These are phyloP conservation scores for Hirundichthys speculiger DNA, from an alignment of 2,113 vertebrate genomes.

Conservation along the genomic window DNA sequence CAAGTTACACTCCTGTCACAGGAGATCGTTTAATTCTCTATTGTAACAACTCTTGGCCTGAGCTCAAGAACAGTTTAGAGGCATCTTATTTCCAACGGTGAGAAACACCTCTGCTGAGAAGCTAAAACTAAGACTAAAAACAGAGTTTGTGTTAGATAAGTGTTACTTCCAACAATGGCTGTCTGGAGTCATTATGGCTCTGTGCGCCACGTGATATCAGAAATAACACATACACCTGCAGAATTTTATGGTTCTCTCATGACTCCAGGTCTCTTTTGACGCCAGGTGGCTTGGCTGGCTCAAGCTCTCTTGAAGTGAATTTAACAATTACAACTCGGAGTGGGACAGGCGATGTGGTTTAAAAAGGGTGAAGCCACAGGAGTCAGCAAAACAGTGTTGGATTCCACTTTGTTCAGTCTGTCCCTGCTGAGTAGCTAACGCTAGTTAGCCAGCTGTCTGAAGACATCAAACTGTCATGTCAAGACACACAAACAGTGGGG, in stretches of 20 bases:
- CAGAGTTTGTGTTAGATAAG: background rate
- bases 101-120: background rate
- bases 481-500: slow-evolving; percentile 16
- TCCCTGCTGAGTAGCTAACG: slow-evolving; percentile 25
- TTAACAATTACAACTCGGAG: slow-evolving; percentile 7
- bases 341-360: slow-evolving; percentile 3
- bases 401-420: slow-evolving; percentile 6
- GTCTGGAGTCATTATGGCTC: background rate
- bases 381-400: slow-evolving; percentile 2
- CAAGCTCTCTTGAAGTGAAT: slow-evolving; percentile 1
- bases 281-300: slow-evolving; percentile 8
- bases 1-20: no score
- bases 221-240: background rate
- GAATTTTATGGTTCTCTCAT: background rate
- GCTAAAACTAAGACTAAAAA: background rate
- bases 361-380: background rate
- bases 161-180: background rate
- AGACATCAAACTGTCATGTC: slow-evolving; percentile 13
- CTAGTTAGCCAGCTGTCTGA: slow-evolving; percentile 25
- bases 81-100: no score
- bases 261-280: slow-evolving; percentile 1
- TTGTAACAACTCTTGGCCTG: no score
- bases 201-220: background rate
- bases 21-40: no score
- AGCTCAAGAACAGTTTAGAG: no score